These are phyloP conservation scores for Cyanoderma ruficeps DNA, from an alignment of 2,113 vertebrate genomes.

Conservation along the genomic window DNA sequence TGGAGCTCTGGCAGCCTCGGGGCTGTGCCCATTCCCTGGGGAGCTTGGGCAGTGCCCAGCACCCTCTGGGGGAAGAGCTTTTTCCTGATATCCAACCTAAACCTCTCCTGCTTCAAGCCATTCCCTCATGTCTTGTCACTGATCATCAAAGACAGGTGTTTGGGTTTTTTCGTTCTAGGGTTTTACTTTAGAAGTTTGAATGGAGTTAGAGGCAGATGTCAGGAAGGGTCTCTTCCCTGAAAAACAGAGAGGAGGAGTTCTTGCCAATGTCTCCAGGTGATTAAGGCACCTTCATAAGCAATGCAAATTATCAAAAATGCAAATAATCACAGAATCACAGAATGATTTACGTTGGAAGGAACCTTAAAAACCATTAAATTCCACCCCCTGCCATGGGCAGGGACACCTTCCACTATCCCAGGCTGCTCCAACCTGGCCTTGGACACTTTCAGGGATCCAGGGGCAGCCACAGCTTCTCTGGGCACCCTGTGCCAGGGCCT, in stretches of 20 bases:
- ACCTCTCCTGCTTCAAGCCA: neutral
- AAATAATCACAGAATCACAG: neutral
- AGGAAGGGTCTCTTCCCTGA: neutral
- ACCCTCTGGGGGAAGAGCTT: neutral
- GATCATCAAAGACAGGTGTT: neutral
- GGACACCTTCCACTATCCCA: fast-evolving
- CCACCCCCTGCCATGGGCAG: fast-evolving
- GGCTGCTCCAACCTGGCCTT: fast-evolving
- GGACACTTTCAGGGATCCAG: neutral
- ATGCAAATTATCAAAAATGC: too few species aligned
- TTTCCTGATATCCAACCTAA: fast-evolving
- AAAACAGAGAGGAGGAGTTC: neutral
- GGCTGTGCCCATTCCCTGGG: fast-evolving
- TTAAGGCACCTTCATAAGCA: neutral
- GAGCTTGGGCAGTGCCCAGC: neutral
- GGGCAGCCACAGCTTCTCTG: neutral
- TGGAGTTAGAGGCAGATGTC: neutral
- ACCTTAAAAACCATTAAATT: fast-evolving
- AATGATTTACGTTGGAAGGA: neutral
- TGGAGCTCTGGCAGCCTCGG: neutral
- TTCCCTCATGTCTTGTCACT: neutral
- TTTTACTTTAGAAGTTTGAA: neutral
- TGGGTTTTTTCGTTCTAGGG: too few species aligned
- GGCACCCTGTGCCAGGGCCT: neutral
- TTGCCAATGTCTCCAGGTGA: neutral